Conservation (phyloP, 2,113 vertebrate species). For the Melozone crissalis region DNA sequence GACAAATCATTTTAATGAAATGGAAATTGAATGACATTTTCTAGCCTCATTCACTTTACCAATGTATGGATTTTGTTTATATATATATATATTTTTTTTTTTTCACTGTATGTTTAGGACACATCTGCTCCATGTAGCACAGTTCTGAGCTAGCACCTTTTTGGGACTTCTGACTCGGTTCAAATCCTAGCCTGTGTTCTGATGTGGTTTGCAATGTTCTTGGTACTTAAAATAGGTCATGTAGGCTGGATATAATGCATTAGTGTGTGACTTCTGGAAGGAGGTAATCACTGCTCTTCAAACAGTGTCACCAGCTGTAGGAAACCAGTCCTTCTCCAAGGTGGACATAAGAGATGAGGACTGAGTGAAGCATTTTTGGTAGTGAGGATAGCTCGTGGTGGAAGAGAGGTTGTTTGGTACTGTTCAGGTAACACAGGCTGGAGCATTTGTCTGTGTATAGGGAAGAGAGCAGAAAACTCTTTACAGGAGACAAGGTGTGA, state of each 20-base stretch:
- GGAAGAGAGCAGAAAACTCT: not conserved
- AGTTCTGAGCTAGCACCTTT: not conserved
- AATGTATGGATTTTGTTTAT: not conserved
- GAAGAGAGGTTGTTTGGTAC: not conserved
- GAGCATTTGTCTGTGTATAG: not conserved
- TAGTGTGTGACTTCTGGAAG: not conserved
- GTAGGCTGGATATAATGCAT: not conserved
- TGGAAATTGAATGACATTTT: not conserved
- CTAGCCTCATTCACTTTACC: not conserved
- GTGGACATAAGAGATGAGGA: not conserved
- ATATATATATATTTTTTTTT: no score
- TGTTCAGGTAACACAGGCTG: not conserved
- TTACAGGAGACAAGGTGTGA: not conserved
- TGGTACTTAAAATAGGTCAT: not conserved
- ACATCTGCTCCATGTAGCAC: accelerated
- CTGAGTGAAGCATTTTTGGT: not conserved
- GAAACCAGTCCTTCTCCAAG: not conserved
- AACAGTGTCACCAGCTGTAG: not conserved
- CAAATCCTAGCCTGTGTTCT: not conserved
- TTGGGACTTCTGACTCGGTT: not conserved
- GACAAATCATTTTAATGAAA: not conserved
- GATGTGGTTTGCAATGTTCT: not conserved
- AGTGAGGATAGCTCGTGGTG: accelerated
- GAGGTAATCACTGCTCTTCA: not conserved
- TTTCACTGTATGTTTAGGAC: not conserved